Percentiles rank a stretch among this genome's conserved stretches.
These are phyloP conservation scores for Acanthosoma haemorrhoidale DNA, from an alignment of 2,888 invertebrate genomes.

Conservation along the genomic window DNA sequence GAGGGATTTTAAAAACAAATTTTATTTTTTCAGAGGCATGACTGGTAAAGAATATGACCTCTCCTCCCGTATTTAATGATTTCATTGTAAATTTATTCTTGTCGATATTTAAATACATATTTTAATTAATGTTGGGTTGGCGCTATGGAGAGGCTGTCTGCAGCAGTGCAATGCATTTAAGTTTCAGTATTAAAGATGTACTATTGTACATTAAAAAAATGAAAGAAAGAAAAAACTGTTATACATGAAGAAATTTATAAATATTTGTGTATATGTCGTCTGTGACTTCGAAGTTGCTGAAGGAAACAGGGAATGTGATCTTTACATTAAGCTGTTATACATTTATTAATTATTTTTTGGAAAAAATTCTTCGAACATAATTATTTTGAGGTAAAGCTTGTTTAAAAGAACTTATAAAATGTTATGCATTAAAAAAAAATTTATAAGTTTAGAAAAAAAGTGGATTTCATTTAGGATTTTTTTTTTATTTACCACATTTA, in stretches of 20 bases:
- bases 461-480: too few relatives aligned
- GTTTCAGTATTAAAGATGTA: conserved; percentile 2
- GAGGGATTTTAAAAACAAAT: too few relatives aligned
- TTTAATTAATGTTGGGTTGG: neutral
- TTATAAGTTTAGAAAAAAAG: too few relatives aligned
- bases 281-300: neutral
- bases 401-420: too few relatives aligned
- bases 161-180: neutral
- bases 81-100: neutral
- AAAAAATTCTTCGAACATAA: too few relatives aligned
- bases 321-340: too few relatives aligned
- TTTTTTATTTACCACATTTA: too few relatives aligned
- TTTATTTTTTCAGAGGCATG: conserved; percentile 27
- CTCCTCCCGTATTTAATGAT: conserved; percentile 10
- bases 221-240: too few relatives aligned
- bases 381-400: too few relatives aligned
- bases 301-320: conserved; percentile 6
- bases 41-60: conserved; percentile 27
- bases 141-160: neutral
- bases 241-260: neutral
- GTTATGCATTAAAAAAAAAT: too few relatives aligned
- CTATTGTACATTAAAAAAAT: neutral
- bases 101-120: too few relatives aligned
- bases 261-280: neutral
- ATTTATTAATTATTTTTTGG: too few relatives aligned